Evolutionary conservation across 37 sponge, comb jelly and placozoan species (phyloP).

Genomic region (Petrosia ficiformis): DNA sequence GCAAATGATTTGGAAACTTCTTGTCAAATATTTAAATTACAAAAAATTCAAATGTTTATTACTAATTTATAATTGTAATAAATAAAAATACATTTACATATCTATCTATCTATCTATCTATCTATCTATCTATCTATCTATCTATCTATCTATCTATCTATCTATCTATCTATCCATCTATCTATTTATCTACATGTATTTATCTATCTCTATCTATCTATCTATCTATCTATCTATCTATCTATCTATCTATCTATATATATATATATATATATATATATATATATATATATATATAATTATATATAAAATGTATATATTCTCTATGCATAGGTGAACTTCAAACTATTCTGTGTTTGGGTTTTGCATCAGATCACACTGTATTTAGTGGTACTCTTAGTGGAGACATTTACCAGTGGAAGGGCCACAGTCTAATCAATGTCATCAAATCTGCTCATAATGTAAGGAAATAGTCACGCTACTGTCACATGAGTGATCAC

Average conservation of each 20-base stretch:
- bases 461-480: constrained; percentile 15
- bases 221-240: neutral
- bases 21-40: too few relatives aligned
- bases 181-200: neutral
- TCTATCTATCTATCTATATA: neutral
- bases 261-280: too few relatives aligned
- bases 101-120: too few relatives aligned
- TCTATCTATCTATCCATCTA: too few relatives aligned
- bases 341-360: constrained; percentile 87
- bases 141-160: too few relatives aligned
- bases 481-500: too few relatives aligned
- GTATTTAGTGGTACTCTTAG: constrained; percentile 74
- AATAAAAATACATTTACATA: neutral
- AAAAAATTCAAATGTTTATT: too few relatives aligned
- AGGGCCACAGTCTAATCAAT: constrained; percentile 54
- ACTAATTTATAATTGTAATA: neutral
- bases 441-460: constrained; percentile 70
- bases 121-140: too few relatives aligned
- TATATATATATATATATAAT: neutral
- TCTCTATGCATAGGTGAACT: constrained; percentile 65
- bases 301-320: neutral
- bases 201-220: neutral
- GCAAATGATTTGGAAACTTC: too few relatives aligned
- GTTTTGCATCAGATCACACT: constrained; percentile 56
- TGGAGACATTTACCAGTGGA: constrained; percentile 95